Evolutionary conservation across 2,797 vertebrate genomes (phyloP).

Genomic region (Columba guinea): DNA sequence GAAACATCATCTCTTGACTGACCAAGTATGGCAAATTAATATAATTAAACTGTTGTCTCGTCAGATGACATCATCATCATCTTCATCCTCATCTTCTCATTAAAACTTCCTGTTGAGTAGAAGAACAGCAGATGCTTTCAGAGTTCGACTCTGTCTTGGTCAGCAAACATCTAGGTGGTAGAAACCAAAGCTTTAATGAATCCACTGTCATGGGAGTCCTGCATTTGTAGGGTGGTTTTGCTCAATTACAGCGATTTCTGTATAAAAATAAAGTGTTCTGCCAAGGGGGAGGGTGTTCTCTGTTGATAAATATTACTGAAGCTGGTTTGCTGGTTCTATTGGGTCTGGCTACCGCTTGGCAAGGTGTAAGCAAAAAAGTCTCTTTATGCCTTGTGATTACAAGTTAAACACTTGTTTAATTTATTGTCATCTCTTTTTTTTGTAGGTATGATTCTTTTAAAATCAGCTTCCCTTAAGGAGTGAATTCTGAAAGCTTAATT

Average conservation of each 20-base stretch:
- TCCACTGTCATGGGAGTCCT: rapidly evolving
- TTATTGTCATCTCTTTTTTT: not conserved
- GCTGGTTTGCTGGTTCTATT: not conserved
- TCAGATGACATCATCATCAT: too few relatives aligned
- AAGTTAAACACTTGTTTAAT: not conserved
- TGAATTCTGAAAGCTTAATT: not conserved
- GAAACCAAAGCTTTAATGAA: not conserved
- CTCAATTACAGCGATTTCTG: not conserved
- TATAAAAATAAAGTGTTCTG: not conserved
- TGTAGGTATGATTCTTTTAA: not conserved
- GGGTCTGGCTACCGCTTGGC: not conserved
- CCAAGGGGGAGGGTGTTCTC: not conserved
- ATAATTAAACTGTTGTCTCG: not conserved
- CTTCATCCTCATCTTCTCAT: not conserved
- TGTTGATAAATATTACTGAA: not conserved
- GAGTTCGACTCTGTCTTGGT: not conserved
- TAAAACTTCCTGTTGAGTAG: not conserved
- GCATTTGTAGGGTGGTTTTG: not conserved
- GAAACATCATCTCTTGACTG: not conserved
- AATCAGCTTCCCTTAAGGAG: not conserved
- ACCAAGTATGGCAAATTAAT: not conserved
- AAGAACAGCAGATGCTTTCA: not conserved
- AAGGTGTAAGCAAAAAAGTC: not conserved
- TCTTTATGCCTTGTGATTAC: not conserved
- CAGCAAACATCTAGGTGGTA: not conserved